Conservation (phyloP, 2,888 invertebrate genomes). For the Drosophila macrospina region DNA sequence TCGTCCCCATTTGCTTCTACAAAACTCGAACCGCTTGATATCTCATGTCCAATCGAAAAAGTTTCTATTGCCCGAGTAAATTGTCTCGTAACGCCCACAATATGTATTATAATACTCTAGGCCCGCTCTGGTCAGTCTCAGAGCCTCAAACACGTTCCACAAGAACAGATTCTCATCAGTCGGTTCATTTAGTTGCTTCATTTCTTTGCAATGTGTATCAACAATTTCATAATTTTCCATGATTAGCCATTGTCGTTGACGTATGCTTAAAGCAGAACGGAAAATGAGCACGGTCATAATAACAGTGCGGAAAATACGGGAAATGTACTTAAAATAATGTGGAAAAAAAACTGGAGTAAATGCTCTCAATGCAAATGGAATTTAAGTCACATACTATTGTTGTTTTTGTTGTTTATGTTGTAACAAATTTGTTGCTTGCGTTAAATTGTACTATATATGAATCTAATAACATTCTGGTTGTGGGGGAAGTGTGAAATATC, state of each 20-base stretch:
- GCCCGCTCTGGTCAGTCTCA: slow-evolving; percentile 1
- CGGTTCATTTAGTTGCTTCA: slow-evolving; percentile 22
- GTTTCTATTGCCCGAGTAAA: slow-evolving; percentile 12
- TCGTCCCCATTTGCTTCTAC: neutral
- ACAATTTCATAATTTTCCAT: slow-evolving; percentile 50
- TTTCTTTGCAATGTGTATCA: slow-evolving; percentile 18
- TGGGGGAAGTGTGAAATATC: slow-evolving; percentile 19
- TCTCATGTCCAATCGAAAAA: slow-evolving; percentile 13
- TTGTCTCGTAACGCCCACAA: slow-evolving; percentile 26
- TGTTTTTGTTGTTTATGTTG: slow-evolving; percentile 27
- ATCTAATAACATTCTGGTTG: slow-evolving; percentile 7
- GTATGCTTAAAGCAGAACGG: slow-evolving; percentile 50
- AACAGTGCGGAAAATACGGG: slow-evolving; percentile 23
- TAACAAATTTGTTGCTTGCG: slow-evolving; percentile 28
- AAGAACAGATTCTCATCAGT: slow-evolving; percentile 14
- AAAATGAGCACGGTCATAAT: slow-evolving; percentile 45
- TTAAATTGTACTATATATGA: slow-evolving; percentile 18
- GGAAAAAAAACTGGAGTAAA: slow-evolving; percentile 10
- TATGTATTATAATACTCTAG: slow-evolving; percentile 8
- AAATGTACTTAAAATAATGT: slow-evolving; percentile 20
- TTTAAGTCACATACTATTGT: slow-evolving; percentile 44
- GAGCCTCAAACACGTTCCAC: slow-evolving; percentile 10
- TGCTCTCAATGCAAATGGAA: slow-evolving; percentile 45
- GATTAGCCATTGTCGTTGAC: slow-evolving; percentile 33
- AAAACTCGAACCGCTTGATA: neutral